Base-by-base conservation (phyloP, 2,113 vertebrate species). In the Phyllostomus hastatus region DNA sequence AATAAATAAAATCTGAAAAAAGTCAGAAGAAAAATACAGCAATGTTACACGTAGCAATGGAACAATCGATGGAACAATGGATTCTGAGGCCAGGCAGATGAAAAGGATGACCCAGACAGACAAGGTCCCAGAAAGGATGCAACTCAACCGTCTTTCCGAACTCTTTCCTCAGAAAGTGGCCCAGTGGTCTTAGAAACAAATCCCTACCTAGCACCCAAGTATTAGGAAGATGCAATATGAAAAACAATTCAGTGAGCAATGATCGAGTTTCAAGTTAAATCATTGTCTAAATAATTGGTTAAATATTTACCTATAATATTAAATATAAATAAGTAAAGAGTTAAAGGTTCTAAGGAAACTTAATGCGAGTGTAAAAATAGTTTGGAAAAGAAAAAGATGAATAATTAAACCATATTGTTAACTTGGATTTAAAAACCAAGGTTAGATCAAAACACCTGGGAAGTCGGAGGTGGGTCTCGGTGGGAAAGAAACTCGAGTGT, bases 21-120 rank as follows among this genome's bases (percentile, higher is more conserved):
- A 92, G 83, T 90, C 35, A 28, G 86, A 72, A 57, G 57, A 41
- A 61, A 89, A 89, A 67, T 38, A 69, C 43, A 33, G 50, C 8
- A 1, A n/a, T 10, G 24, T 64, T 33, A 50, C 2, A 84, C 22
- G 66, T 31, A 7, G 41, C 9, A n/a, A n/a, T n/a, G n/a, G n/a
- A n/a, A n/a, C n/a, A n/a, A n/a, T n/a, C 38, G 3, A 43, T 0
- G 4, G 14, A 22, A 26, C 10, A 26, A 9, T 64, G 1, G 28
- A 14, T 54, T 85, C 35, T 35, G 20, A 14, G 48, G 22, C 2
- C 31, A 33, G 41, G 26, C 22, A n/a, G 15, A n/a, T 0, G 24
- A 11, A 11, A 35, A 84, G 59, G 57, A 48, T 7, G 5, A 28
- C 19, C 17, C 66, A 64, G 46, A 78, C n/a, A 67, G 43, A 22